Conservation (phyloP, 2,113 vertebrate species). For the Falcunculus frontatus region DNA sequence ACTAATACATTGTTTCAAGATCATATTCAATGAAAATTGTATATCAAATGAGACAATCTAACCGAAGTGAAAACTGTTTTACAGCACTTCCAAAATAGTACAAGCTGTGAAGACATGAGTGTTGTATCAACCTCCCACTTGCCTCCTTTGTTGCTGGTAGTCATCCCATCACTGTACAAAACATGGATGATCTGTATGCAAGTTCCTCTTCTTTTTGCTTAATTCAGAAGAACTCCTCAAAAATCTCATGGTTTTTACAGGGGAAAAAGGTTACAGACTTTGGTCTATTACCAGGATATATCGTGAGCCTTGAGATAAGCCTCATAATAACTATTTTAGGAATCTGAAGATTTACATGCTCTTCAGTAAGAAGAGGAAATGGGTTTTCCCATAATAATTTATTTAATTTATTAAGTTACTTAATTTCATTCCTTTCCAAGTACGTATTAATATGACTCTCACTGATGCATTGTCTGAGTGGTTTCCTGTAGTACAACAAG, state of each 20-base stretch:
- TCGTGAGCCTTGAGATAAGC: not conserved
- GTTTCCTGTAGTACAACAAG: not conserved
- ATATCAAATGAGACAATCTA: not conserved
- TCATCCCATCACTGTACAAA: not conserved
- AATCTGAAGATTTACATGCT: not conserved
- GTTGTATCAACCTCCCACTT: accelerated
- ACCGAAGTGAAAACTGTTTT: not conserved
- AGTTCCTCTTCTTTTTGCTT: too few relatives aligned
- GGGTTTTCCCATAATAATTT: accelerated
- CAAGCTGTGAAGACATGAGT: not conserved
- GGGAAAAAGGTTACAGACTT: not conserved
- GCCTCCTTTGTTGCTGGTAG: not conserved
- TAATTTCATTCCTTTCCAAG: not conserved
- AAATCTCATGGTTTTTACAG: not conserved
- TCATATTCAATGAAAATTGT: not conserved
- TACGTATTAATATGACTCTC: not conserved
- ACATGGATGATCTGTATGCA: not conserved
- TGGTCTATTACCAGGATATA: not conserved
- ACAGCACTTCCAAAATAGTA: not conserved
- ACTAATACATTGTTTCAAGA: not conserved
- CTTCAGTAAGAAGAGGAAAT: not conserved
- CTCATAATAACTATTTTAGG: not conserved
- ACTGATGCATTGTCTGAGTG: not conserved
- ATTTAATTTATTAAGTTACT: not conserved
- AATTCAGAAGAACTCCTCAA: not conserved